These are phyloP conservation scores for Metallyticus violacea DNA, from an alignment of 2,888 invertebrate species.

Conservation along the genomic window DNA sequence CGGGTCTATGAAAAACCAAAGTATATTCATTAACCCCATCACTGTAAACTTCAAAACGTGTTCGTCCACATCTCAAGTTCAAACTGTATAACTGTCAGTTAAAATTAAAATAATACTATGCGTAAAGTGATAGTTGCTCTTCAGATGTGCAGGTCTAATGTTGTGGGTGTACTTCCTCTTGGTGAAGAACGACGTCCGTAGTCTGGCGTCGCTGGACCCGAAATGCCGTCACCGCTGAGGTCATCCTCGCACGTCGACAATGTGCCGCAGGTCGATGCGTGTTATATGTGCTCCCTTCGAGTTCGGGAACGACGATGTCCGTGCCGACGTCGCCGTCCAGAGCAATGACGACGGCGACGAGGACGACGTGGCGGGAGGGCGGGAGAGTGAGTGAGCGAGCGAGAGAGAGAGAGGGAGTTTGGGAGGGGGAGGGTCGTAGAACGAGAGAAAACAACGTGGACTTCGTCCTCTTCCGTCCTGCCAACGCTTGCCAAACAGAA, in stretches of 20 bases:
- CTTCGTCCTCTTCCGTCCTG: background rate
- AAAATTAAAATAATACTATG: background rate
- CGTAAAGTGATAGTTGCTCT: background rate
- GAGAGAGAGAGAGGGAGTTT: background rate
- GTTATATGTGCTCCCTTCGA: background rate
- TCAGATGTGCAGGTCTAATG: background rate
- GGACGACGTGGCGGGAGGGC: background rate
- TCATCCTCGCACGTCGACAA: background rate
- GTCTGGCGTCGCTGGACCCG: background rate
- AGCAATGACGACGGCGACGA: background rate
- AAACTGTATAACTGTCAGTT: background rate
- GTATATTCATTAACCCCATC: background rate
- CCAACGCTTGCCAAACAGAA: background rate
- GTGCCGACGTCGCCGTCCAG: background rate
- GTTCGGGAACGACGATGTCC: background rate
- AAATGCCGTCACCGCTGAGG: background rate
- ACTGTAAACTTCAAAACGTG: background rate
- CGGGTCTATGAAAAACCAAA: background rate
- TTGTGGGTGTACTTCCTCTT: background rate
- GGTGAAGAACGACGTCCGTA: background rate
- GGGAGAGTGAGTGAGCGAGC: background rate
- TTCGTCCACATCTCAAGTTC: background rate
- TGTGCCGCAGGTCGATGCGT: background rate
- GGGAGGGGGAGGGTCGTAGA: background rate
- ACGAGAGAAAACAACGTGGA: background rate